Evolutionary conservation across 2,113 vertebrate species (phyloP), one percentile per base, ranked within the genome.

Genomic region (Stomatorhinus ivindoensis): DNA sequence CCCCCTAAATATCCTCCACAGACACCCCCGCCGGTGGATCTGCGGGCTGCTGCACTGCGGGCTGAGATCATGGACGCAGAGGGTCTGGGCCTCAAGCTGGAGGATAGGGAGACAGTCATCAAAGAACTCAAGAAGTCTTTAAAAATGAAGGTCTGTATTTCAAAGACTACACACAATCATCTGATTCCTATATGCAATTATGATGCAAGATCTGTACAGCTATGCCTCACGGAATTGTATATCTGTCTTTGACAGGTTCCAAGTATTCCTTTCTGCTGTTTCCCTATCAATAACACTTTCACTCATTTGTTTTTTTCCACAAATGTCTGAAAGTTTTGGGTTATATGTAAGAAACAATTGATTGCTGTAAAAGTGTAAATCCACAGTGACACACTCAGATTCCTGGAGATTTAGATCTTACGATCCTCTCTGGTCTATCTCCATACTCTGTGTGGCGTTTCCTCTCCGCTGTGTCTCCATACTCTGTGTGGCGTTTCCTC

Each of bases 61-160:
- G 98, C 98, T 0, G 98, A 99, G 94, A 99, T 99, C 95, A 99
- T 96, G 0, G 98, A 99, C 0, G 98, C 98, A 0, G 98, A 99
- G 92, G 98, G 98, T 61, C 95, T 99, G 1, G 98, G 98, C 7
- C 91, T 99, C 87, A 99, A 98, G 95, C 96, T 99, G 92, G 98
- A 99, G 93, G 98, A 99, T 93, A 95, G 98, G 93, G 98, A 99
- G 94, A 99, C 98, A 0, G 98, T 98, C 90, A 98, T 99, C 93
- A 99, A 98, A 87, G 98, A 99, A 94, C 95, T 99, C 85, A 99
- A 99, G 94, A 99, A 99, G 92, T 99, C 98, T 0, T 97, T 99
- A 2, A 99, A 99, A 94, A 99, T 99, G 93, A 99, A 99, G 97
- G 98, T 98, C 39, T 39, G 0, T 80, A 42, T 80, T 69, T 69